Percentiles rank a stretch among this genome's conserved stretches.
Conservation (phyloP, 2,888 invertebrate genomes). For the Pocota personata region DNA sequence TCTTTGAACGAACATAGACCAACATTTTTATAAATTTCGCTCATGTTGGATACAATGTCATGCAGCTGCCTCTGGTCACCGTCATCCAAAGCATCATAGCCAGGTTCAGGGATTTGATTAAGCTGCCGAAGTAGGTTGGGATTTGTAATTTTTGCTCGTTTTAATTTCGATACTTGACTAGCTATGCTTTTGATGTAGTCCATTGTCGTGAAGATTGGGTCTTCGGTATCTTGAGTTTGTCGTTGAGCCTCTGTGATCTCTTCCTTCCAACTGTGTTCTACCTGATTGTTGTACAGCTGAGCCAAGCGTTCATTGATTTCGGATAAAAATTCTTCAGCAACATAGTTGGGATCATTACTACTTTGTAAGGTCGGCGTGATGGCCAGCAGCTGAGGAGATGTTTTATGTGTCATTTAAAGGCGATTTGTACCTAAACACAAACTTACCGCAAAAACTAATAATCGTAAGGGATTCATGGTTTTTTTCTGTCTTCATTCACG, state of each 20-base stretch:
- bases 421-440: neutral
- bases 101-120: constrained; percentile 88
- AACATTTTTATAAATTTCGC: constrained; percentile 88
- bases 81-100: constrained; percentile 87
- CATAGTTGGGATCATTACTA: constrained; percentile 53
- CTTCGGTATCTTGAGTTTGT: constrained; percentile 75
- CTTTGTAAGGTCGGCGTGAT: constrained; percentile 9
- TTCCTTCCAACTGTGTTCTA: constrained; percentile 77
- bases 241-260: constrained; percentile 78
- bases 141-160: constrained; percentile 84
- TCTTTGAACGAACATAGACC: constrained; percentile 89
- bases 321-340: constrained; percentile 75
- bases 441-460: constrained; percentile 45
- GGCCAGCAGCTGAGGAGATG: constrained; percentile 10
- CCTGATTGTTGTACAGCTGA: constrained; percentile 77
- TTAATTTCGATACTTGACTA: constrained; percentile 76
- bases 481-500: neutral
- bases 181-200: constrained; percentile 75
- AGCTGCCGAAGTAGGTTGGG: constrained; percentile 88
- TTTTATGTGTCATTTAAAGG: neutral
- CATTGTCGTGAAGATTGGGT: constrained; percentile 76
- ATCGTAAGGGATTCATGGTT: constrained; percentile 37
- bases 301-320: constrained; percentile 78
- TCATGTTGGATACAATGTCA: constrained; percentile 88
- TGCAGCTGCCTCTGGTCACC: constrained; percentile 86